Conservation (phyloP, 2,888 invertebrate species). For the Mythimna lalbum region DNA sequence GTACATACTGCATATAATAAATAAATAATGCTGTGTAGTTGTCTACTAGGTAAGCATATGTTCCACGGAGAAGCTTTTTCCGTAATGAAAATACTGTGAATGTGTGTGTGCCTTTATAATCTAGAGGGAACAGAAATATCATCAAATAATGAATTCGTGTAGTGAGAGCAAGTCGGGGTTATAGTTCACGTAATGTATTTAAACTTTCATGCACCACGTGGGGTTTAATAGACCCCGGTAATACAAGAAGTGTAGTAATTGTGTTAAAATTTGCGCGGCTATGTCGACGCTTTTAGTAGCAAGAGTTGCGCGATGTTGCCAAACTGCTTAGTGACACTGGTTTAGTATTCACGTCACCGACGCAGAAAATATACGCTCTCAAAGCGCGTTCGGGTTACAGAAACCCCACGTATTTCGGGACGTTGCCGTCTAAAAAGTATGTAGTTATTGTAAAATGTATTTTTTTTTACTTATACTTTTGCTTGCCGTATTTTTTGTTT, state of each 20-base stretch:
- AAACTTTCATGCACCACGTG: not conserved
- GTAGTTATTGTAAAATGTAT: not conserved
- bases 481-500: no score
- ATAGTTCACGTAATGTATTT: not conserved
- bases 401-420: not conserved
- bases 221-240: not conserved
- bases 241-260: not conserved
- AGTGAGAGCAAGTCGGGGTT: no score
- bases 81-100: slow-evolving; percentile 29
- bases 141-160: not conserved
- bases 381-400: not conserved
- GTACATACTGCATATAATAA: slow-evolving; percentile 26
- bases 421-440: not conserved
- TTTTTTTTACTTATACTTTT: not conserved
- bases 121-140: not conserved
- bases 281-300: not conserved
- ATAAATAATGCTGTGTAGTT: slow-evolving; percentile 26
- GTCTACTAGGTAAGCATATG: slow-evolving; percentile 23
- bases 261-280: not conserved
- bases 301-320: not conserved
- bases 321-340: not conserved
- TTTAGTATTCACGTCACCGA: not conserved
- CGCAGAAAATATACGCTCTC: not conserved
- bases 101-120: slow-evolving; percentile 3
- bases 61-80: slow-evolving; percentile 21